A percentile compares a stretch with the other conserved stretches of the same genome.
phyloP scores from a whole-genome alignment of 1,140 invertebrate species.

The Drosophila azteca region DNA sequence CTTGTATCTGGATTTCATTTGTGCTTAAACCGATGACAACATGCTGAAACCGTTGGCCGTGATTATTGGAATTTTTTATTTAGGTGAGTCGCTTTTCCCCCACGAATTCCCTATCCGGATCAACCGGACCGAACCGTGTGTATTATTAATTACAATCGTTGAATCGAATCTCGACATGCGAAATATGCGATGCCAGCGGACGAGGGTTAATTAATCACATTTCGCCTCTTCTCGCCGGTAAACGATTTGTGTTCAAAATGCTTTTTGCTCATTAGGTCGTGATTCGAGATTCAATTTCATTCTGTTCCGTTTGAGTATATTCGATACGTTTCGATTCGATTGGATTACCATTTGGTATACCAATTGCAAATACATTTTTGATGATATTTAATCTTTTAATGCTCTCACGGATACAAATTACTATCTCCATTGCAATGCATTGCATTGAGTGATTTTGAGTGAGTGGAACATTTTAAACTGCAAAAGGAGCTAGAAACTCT shows the following conservation, averaged over 20 bases:
- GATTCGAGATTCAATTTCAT: slow-evolving; percentile 3
- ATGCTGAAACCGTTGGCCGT: slow-evolving; percentile 70
- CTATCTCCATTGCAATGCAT: no score
- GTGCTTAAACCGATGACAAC: slow-evolving; percentile 65
- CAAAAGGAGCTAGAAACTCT: no score
- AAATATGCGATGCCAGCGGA: slow-evolving; percentile 34
- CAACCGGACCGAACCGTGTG: background rate
- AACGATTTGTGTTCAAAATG: slow-evolving; percentile 51
- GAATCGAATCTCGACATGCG: slow-evolving; percentile 58
- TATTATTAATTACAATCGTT: slow-evolving; percentile 58
- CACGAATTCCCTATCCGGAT: slow-evolving; percentile 10
- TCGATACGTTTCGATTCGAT: background rate
- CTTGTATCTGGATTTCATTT: slow-evolving; percentile 53
- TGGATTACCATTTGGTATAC: slow-evolving; percentile 6
- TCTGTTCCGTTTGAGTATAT: background rate
- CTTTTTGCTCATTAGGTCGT: slow-evolving; percentile 54
- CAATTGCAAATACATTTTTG: slow-evolving; percentile 15
- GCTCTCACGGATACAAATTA: no score
- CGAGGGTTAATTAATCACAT: slow-evolving; percentile 61
- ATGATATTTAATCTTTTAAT: slow-evolving; percentile 21
- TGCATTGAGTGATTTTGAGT: no score
- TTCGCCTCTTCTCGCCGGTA: slow-evolving; percentile 15
- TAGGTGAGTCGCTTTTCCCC: slow-evolving; percentile 54
- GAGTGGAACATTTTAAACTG: no score
- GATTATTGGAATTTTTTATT: slow-evolving; percentile 78